Percentiles rank a stretch among this genome's conserved stretches.
Evolutionary conservation across 2,888 invertebrate species (phyloP).

Genomic region (Calephelis perditalis): DNA sequence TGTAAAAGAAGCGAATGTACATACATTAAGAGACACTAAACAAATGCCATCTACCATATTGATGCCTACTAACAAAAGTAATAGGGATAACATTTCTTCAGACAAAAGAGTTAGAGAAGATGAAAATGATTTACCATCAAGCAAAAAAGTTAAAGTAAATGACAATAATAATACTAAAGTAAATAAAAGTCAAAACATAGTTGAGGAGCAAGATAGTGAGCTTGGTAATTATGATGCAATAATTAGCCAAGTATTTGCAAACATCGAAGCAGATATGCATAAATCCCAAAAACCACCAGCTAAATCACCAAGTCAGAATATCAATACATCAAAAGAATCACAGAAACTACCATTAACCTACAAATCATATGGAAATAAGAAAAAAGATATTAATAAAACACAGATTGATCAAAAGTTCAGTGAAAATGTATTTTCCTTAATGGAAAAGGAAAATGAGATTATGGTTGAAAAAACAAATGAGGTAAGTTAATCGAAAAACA

Average conservation of each 20-base stretch:
- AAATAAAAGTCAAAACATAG: slow-evolving; percentile 21
- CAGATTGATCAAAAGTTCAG: slow-evolving; percentile 42
- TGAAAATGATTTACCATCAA: slow-evolving; percentile 35
- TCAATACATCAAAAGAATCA: slow-evolving; percentile 12
- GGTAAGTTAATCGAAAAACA: slow-evolving; percentile 16
- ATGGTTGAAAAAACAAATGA: slow-evolving; percentile 16
- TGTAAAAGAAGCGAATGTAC: slow-evolving; percentile 46
- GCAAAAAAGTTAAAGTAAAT: slow-evolving; percentile 46
- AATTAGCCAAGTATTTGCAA: slow-evolving; percentile 61
- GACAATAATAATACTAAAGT: slow-evolving; percentile 21
- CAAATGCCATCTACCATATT: slow-evolving; percentile 53
- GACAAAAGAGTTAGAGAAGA: slow-evolving; percentile 42
- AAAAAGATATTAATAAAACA: slow-evolving; percentile 11
- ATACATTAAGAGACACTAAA: slow-evolving; percentile 40
- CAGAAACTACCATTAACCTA: slow-evolving; percentile 11
- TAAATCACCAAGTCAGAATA: background rate
- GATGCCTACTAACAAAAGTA: slow-evolving; percentile 39
- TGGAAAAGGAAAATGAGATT: slow-evolving; percentile 38
- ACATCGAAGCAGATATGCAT: slow-evolving; percentile 58
- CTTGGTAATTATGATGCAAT: slow-evolving; percentile 55
- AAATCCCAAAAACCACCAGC: background rate
- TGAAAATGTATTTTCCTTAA: slow-evolving; percentile 60
- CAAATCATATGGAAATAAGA: slow-evolving; percentile 15
- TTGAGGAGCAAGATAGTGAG: slow-evolving; percentile 44
- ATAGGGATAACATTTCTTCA: slow-evolving; percentile 35